Evolutionary conservation across 2,888 invertebrate genomes (phyloP).

Genomic region (Drosophila tripunctata): DNA sequence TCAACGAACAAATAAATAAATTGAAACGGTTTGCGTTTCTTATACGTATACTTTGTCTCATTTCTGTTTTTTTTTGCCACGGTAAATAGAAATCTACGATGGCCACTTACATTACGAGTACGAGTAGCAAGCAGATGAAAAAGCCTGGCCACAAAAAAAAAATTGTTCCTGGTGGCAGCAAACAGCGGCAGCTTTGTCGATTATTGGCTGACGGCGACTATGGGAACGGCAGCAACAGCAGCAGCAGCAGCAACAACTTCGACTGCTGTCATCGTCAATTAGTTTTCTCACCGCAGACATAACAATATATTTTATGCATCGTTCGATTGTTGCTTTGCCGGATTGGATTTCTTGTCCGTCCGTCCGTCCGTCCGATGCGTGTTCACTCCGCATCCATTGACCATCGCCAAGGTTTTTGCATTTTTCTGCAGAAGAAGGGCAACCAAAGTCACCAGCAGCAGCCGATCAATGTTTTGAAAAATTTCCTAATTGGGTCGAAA

Average conservation of each 20-base stretch:
- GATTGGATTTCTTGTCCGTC: constrained; percentile 21
- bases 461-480: constrained; percentile 58
- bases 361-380: too few species aligned
- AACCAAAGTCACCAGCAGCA: constrained; percentile 35
- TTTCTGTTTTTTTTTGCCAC: constrained; percentile 25
- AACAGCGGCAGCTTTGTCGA: constrained; percentile 10
- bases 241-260: constrained; percentile 16
- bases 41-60: constrained; percentile 25
- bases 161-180: constrained; percentile 36
- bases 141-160: constrained; percentile 44
- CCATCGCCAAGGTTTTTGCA: constrained; percentile 52
- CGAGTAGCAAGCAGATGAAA: constrained; percentile 22
- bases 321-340: constrained; percentile 35
- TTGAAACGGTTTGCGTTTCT: constrained; percentile 66
- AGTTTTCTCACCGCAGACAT: constrained; percentile 77
- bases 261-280: constrained; percentile 72
- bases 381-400: constrained; percentile 55
- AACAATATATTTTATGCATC: constrained; percentile 77
- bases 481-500: constrained; percentile 82
- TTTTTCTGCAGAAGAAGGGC: constrained; percentile 59
- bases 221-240: not conserved
- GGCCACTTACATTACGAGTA: constrained; percentile 55
- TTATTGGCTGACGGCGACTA: constrained; percentile 29
- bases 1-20: constrained; percentile 67
- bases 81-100: constrained; percentile 67